A percentile compares a stretch with the other conserved stretches of the same genome.
phyloP scores from a whole-genome alignment of 1,140 invertebrate genomes.

The Drosophila saltans region DNA sequence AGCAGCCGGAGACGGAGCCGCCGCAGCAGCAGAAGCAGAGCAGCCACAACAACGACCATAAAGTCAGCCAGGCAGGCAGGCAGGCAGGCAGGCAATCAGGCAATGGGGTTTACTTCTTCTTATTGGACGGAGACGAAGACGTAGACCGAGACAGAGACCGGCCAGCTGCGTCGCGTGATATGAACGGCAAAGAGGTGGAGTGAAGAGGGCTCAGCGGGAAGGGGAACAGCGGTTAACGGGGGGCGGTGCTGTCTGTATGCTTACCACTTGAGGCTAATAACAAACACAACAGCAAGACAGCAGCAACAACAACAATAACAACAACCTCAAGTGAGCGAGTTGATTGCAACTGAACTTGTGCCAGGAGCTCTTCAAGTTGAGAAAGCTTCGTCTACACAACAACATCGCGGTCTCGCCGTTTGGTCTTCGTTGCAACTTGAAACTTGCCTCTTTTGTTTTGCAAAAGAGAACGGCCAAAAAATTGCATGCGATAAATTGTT shows the following conservation, averaged over 20 bases:
- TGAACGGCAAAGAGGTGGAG: slow-evolving; percentile 21
- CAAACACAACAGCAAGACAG: slow-evolving; percentile 45
- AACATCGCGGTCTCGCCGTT: slow-evolving; percentile 25
- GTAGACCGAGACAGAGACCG: slow-evolving; percentile 46
- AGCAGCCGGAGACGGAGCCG: slow-evolving; percentile 17
- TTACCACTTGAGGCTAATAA: slow-evolving; percentile 79
- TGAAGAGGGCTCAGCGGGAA: not conserved
- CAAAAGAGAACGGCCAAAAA: slow-evolving; percentile 10
- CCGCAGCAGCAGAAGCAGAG: slow-evolving; percentile 54
- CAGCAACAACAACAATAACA: slow-evolving; percentile 33
- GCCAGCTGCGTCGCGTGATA: slow-evolving; percentile 64
- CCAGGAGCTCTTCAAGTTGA: slow-evolving; percentile 54
- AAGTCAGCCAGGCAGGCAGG: not conserved
- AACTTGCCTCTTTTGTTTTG: slow-evolving; percentile 16
- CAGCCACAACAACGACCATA: slow-evolving; percentile 27
- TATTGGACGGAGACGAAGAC: slow-evolving; percentile 51
- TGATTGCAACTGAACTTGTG: slow-evolving; percentile 66
- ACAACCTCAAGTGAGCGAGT: slow-evolving; percentile 57
- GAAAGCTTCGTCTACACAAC: slow-evolving; percentile 44
- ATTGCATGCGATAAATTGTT: slow-evolving; percentile 57
- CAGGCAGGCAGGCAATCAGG: not conserved
- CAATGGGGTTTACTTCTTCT: slow-evolving; percentile 56
- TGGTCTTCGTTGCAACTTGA: slow-evolving; percentile 15
- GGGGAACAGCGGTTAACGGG: not conserved
- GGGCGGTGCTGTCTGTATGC: slow-evolving; percentile 24